phyloP scores from a whole-genome alignment of 2,113 vertebrate species.

The Barnardius zonarius region DNA sequence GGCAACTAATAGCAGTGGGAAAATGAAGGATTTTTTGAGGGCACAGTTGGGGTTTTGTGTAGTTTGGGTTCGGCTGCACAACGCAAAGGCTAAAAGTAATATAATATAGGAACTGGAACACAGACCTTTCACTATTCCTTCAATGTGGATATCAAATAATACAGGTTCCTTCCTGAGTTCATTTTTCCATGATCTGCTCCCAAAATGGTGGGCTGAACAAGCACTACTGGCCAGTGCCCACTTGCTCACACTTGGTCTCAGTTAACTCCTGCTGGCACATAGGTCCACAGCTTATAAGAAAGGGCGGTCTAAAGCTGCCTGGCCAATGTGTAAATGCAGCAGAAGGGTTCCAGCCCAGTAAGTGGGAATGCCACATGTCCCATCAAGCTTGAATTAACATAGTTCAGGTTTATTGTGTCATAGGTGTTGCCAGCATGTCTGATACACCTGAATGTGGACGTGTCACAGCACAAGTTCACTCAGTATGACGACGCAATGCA shows the following conservation, averaged over 20 bases:
- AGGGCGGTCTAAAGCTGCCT: not conserved
- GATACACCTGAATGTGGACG: slow-evolving; percentile 44
- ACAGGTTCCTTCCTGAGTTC: not conserved
- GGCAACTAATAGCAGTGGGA: not conserved
- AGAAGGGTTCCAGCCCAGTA: not conserved
- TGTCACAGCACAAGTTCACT: slow-evolving; percentile 49
- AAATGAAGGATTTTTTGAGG: slow-evolving; percentile 5
- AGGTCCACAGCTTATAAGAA: fast-evolving
- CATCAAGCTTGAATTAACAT: slow-evolving; percentile 32
- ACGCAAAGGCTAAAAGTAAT: not conserved
- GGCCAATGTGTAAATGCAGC: fast-evolving
- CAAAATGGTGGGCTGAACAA: not conserved
- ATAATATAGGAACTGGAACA: not conserved
- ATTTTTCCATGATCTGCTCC: not conserved
- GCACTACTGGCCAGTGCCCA: not conserved
- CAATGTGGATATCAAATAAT: not conserved
- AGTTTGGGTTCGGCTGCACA: not conserved
- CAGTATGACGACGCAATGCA: not conserved
- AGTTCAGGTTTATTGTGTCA: slow-evolving; percentile 51
- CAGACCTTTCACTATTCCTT: not conserved
- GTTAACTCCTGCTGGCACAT: not conserved
- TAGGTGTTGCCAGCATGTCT: slow-evolving; percentile 47
- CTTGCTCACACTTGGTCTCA: not conserved
- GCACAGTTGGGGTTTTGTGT: not conserved
- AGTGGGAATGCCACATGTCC: not conserved